A percentile compares a stretch with the other conserved stretches of the same genome.
Evolutionary conservation across 2,113 vertebrate species (phyloP).

Genomic region (Phaethon lepturus): DNA sequence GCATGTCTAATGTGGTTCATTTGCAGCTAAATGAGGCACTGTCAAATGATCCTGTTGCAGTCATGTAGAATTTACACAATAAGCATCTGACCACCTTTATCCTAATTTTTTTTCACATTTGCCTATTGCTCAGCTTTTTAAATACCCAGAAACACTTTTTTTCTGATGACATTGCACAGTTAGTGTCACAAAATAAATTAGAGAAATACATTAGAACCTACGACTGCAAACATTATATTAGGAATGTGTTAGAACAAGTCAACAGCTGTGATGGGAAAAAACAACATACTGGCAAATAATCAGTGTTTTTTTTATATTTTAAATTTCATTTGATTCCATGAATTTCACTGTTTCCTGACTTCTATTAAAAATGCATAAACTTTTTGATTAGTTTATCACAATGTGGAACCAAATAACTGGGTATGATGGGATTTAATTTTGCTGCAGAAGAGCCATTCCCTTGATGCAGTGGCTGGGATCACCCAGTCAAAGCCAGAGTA

Average conservation of each 20-base stretch:
- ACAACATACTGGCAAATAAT: background rate
- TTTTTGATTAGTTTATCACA: slow-evolving; percentile 62
- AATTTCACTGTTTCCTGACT: slow-evolving; percentile 38
- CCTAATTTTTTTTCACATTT: background rate
- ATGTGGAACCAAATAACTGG: slow-evolving; percentile 43
- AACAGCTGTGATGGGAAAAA: background rate
- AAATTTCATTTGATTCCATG: slow-evolving; percentile 25
- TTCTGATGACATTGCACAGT: background rate
- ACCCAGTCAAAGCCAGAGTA: slow-evolving; percentile 58
- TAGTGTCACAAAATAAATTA: background rate
- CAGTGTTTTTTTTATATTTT: background rate
- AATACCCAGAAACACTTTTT: background rate
- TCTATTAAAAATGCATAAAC: slow-evolving; percentile 55
- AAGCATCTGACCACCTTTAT: background rate
- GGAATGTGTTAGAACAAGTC: background rate
- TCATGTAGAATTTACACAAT: background rate
- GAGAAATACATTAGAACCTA: background rate
- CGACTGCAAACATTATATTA: background rate
- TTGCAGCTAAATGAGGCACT: background rate
- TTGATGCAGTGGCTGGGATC: slow-evolving; percentile 29
- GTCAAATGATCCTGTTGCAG: background rate
- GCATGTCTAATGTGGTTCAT: background rate
- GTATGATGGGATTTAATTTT: slow-evolving; percentile 66
- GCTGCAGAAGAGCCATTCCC: slow-evolving; percentile 32
- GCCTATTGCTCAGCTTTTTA: background rate